Percentiles rank a stretch among this genome's conserved stretches.
Evolutionary conservation across 1,140 invertebrate species (phyloP).

Genomic region (Stegodyphus mimosarum): DNA sequence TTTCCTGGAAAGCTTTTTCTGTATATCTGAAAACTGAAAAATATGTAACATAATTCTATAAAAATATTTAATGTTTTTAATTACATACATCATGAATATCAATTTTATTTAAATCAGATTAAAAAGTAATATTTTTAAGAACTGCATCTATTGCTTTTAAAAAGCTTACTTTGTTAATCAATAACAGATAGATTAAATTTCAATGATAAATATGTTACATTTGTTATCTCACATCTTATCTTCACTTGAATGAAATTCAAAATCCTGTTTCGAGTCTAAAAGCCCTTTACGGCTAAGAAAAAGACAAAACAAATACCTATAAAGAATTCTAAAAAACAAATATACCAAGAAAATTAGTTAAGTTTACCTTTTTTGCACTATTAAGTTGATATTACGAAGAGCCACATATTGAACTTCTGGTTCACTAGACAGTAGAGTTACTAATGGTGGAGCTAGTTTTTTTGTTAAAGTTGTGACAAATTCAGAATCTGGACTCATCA

Average conservation of each 20-base stretch:
- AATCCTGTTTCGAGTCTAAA: constrained; percentile 71
- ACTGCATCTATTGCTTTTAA: no score
- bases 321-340: not conserved
- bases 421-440: constrained; percentile 97
- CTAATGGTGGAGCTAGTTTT: constrained; percentile 98
- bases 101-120: not conserved
- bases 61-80: no score
- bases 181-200: no score
- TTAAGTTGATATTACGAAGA: constrained; percentile 97
- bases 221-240: no score
- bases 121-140: no score
- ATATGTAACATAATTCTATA: not conserved
- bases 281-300: constrained; percentile 83
- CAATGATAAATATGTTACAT: no score
- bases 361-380: constrained; percentile 89
- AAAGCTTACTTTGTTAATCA: no score
- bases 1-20: no score
- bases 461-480: constrained; percentile 94
- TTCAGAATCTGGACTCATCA: constrained; percentile 90
- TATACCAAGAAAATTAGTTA: not conserved
- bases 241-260: constrained; percentile 69
- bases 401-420: constrained; percentile 99
- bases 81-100: not conserved
- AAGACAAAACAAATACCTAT: constrained; percentile 1
- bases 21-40: no score